Percentiles rank a stretch among this genome's conserved stretches.
These are phyloP conservation scores for Laticauda colubrina DNA, from an alignment of 2,113 vertebrate genomes.

Conservation along the genomic window DNA sequence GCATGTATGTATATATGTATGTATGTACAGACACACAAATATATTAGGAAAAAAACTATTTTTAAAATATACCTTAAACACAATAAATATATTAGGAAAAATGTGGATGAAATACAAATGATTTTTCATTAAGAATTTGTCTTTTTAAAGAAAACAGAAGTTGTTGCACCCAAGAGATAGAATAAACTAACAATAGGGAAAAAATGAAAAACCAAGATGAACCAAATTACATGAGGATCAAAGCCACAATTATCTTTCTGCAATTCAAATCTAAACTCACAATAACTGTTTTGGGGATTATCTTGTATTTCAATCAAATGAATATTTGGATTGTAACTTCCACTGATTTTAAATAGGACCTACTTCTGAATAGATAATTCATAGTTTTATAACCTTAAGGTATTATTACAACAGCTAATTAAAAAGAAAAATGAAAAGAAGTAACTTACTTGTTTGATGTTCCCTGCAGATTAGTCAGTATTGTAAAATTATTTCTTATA, in stretches of 20 bases:
- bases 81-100: background rate
- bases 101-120: background rate
- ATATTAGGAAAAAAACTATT: background rate
- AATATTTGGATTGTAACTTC: background rate
- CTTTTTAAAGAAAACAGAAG: background rate
- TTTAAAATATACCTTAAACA: background rate
- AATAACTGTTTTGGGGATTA: background rate
- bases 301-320: background rate
- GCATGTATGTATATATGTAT: no score
- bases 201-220: background rate
- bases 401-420: background rate
- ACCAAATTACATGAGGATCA: background rate
- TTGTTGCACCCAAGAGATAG: background rate
- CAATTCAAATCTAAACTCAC: background rate
- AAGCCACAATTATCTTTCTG: background rate
- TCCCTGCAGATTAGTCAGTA: constrained; percentile 89
- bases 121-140: background rate
- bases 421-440: background rate
- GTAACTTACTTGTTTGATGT: constrained; percentile 84
- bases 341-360: background rate
- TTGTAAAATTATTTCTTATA: constrained; percentile 93
- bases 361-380: background rate
- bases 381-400: background rate
- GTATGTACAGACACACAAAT: background rate
- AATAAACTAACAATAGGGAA: background rate